Base-by-base conservation (phyloP, 1,140 invertebrate genomes). In the Leucophenga varia region DNA sequence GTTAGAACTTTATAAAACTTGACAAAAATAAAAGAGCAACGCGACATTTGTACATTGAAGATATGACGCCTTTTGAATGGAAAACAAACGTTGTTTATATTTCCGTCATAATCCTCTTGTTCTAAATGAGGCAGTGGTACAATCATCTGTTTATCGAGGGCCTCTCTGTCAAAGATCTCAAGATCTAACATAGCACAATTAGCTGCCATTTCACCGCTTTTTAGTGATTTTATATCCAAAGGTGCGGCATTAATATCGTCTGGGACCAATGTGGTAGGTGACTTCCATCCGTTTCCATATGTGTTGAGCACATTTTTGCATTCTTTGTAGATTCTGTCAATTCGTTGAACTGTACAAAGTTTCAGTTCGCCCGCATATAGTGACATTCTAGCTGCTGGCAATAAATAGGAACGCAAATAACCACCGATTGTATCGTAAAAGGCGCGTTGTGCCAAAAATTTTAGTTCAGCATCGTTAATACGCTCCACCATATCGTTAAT, bases 341-440 rank as follows among this genome's bases (percentile, higher is more conserved):
- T n/a, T 18, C 61, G 54, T 37, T 68, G 45, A 30, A 59, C 45
- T 2, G 58, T 59, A 13, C 46, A 49, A 0, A 63, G 38, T 13
- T 71, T 68, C 3, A 72, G 32, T 4, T 57, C 44, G 0, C 72
- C 72, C 1, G 64, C 72, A 25, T 75, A 75, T 31, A 40, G 75
- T 18, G 73, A 75, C 2, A 70, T 43, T 22, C 73, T 72, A 0
- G 58, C 56, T 18, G 67, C 49, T 8, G 73, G 72, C 21, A 72
- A 7, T 5, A 75, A 31, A 28, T 71, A 68, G 17, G 43, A 61
- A 8, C 60, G 54, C 13, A 75, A 39, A 28, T 73, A 75, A 5
- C 72, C 65, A 3, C 72, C 72, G 10, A 75, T 16, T 0, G 57
- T 51, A 43, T 75, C 73, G 34, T 73, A 75, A 39, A 68, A 65